These are phyloP conservation scores for Drosophila nikananu DNA, from an alignment of 1,140 invertebrate genomes.

Conservation along the genomic window DNA sequence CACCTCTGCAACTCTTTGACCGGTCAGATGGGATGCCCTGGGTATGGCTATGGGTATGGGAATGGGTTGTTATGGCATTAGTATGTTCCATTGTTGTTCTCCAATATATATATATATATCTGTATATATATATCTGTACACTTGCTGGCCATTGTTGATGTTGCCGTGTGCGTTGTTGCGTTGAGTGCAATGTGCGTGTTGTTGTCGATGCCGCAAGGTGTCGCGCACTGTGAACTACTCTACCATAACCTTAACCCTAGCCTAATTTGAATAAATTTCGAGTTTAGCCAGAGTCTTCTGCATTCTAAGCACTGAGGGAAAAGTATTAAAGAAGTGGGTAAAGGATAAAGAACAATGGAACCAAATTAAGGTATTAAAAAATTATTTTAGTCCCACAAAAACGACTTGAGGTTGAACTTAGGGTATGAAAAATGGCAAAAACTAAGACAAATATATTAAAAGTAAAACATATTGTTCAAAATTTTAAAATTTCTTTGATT, in stretches of 20 bases:
- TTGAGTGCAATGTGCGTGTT: conserved; percentile 71
- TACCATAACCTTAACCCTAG: conserved; percentile 66
- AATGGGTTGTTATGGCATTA: conserved; percentile 59
- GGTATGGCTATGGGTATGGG: conserved; percentile 3
- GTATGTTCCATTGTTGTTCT: conserved; percentile 75
- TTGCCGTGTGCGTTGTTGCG: conserved; percentile 69
- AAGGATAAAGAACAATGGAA: not conserved
- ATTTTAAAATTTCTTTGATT: not conserved
- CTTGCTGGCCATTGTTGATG: conserved; percentile 31
- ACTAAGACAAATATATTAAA: not conserved
- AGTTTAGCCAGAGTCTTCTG: conserved; percentile 35
- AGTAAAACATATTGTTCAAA: not conserved
- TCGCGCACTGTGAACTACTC: conserved; percentile 76
- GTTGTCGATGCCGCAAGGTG: conserved; percentile 67
- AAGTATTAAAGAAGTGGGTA: not conserved
- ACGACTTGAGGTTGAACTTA: too few species aligned
- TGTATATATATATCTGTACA: conserved; percentile 3
- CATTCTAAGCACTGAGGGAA: not conserved
- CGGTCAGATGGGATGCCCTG: conserved; percentile 44
- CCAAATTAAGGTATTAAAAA: too few species aligned
- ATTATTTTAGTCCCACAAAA: not conserved
- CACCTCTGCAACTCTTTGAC: conserved; percentile 78
- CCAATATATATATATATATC: not conserved
- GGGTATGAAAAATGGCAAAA: not conserved
- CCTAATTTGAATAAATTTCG: conserved; percentile 77